Conservation (phyloP, 1,140 invertebrate species). For the Caenorhabditis briggsae region DNA sequence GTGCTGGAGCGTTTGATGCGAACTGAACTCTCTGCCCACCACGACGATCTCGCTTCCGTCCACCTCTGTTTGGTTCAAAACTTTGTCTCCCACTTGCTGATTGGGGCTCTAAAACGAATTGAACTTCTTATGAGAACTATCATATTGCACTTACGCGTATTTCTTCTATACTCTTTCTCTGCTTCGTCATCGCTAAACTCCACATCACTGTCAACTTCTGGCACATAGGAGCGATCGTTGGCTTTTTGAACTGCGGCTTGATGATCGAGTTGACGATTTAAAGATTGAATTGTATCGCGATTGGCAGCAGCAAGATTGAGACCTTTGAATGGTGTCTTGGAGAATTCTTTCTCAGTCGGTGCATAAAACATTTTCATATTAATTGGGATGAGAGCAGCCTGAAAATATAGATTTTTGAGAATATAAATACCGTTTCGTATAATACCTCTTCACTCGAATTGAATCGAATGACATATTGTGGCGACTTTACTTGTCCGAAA, state of each 20-base stretch:
- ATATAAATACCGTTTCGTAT: background rate
- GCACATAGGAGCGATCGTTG: background rate
- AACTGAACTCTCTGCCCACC: slow-evolving; percentile 6
- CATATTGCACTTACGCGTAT: background rate
- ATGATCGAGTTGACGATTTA: slow-evolving; percentile 25
- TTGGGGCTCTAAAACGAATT: background rate
- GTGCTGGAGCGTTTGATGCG: background rate
- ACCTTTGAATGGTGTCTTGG: slow-evolving; percentile 46
- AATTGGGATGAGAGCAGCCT: slow-evolving; percentile 21
- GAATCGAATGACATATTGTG: slow-evolving; percentile 28
- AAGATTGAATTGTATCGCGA: background rate
- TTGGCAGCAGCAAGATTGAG: slow-evolving; percentile 32
- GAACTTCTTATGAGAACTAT: too few species aligned
- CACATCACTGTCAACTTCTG: slow-evolving; percentile 11
- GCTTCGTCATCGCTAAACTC: slow-evolving; percentile 47
- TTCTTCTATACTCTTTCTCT: slow-evolving; percentile 11
- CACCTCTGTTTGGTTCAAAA: background rate
- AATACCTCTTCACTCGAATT: slow-evolving; percentile 32
- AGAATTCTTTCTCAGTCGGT: slow-evolving; percentile 8
- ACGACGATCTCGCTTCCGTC: slow-evolving; percentile 4
- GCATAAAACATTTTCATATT: slow-evolving; percentile 37
- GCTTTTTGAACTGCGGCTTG: slow-evolving; percentile 12
- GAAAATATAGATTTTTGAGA: background rate
- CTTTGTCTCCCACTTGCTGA: background rate
- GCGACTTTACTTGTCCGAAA: slow-evolving; percentile 27